These are phyloP conservation scores for Acronicta alni DNA, from an alignment of 2,888 invertebrate species.

Conservation along the genomic window DNA sequence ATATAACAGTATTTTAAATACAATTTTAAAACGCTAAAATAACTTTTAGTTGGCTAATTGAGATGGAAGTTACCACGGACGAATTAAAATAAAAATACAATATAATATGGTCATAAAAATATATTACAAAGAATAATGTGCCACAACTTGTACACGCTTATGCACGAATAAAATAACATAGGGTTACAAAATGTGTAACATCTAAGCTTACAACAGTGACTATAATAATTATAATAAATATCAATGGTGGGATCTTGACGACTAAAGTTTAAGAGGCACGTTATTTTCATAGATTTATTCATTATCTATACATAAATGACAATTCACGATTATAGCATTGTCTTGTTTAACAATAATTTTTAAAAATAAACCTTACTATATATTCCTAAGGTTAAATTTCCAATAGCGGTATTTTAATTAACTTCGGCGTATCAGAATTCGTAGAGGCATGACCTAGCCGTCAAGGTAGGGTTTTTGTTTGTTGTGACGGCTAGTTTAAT, in stretches of 20 bases:
- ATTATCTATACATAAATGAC: not conserved
- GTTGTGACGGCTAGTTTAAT: not conserved
- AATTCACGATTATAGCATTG: conserved; percentile 25
- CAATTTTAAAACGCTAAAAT: no score
- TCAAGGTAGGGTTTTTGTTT: conserved; percentile 27
- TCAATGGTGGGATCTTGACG: conserved; percentile 49
- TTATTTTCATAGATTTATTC: conserved; percentile 20
- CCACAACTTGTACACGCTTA: conserved; percentile 6
- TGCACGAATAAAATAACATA: conserved; percentile 14
- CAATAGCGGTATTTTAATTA: conserved; percentile 17
- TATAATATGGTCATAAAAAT: not conserved
- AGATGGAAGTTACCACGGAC: no score
- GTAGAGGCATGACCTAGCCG: conserved; percentile 9
- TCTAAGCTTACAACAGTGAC: conserved; percentile 20
- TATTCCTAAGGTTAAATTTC: conserved; percentile 15
- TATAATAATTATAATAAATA: conserved; percentile 16
- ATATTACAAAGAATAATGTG: not conserved
- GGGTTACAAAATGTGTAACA: conserved; percentile 10
- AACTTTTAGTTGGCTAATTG: no score
- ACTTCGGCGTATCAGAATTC: conserved; percentile 9
- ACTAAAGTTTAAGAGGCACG: conserved; percentile 34
- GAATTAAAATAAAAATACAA: not conserved
- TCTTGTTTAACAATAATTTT: not conserved
- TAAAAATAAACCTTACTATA: conserved; percentile 4
- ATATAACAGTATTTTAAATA: no score